Conservation (phyloP, 2,888 invertebrate genomes). For the Octodonta nipae region DNA sequence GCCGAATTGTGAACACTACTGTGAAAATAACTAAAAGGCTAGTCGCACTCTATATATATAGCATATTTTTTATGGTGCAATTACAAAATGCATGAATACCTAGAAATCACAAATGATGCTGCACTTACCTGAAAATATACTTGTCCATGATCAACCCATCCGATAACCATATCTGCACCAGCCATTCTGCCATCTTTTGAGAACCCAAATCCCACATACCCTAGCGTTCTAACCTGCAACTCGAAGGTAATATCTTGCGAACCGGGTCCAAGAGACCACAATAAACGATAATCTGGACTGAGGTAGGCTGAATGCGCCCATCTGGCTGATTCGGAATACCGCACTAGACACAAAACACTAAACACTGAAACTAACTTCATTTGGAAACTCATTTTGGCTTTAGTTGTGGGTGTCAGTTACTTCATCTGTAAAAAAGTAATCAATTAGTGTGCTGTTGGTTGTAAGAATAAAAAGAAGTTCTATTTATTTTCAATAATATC, state of each 20-base stretch:
- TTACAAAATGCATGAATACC: too few relatives aligned
- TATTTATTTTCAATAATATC: too few relatives aligned
- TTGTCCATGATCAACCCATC: constrained; percentile 74
- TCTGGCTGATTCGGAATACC: constrained; percentile 31
- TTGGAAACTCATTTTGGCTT: constrained; percentile 1
- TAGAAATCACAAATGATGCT: too few relatives aligned
- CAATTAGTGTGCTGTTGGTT: too few relatives aligned
- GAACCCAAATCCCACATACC: constrained; percentile 80
- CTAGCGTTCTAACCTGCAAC: constrained; percentile 68
- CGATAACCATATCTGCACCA: constrained; percentile 76
- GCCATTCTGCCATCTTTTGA: constrained; percentile 66
- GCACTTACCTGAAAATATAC: constrained; percentile 66
- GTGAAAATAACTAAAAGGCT: too few relatives aligned
- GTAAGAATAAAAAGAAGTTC: too few relatives aligned
- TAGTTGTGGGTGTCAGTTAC: constrained; percentile 1
- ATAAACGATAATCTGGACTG: constrained; percentile 42
- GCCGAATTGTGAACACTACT: too few relatives aligned
- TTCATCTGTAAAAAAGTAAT: background rate
- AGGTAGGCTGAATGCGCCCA: constrained; percentile 41
- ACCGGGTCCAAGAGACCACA: constrained; percentile 60
- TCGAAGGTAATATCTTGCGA: constrained; percentile 68
- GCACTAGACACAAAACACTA: constrained; percentile 24
- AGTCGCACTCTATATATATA: too few relatives aligned
- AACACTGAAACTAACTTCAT: constrained; percentile 1
- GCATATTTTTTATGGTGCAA: too few relatives aligned